A percentile compares a stretch with the other conserved stretches of the same genome.
These are phyloP conservation scores for Choristoneura rosaceana DNA, from an alignment of 2,888 invertebrate genomes.

Conservation along the genomic window DNA sequence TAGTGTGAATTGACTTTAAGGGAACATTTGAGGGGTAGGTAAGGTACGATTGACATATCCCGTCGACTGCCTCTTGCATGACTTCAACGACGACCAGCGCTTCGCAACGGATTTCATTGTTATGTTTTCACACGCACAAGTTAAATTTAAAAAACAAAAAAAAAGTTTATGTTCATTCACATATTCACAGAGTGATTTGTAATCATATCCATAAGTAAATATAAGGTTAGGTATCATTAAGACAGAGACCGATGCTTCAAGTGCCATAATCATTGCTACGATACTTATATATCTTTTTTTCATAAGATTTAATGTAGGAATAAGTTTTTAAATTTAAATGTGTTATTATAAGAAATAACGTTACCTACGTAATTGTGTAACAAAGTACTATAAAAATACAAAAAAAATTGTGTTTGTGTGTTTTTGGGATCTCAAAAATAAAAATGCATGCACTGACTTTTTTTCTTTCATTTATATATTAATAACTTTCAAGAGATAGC, in stretches of 20 bases:
- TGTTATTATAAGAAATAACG: slow-evolving; percentile 6
- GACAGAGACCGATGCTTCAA: slow-evolving; percentile 73
- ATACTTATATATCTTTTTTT: slow-evolving; percentile 44
- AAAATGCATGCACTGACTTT: slow-evolving; percentile 72
- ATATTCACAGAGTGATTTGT: slow-evolving; percentile 59
- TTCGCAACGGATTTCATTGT: slow-evolving; percentile 67
- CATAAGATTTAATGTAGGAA: slow-evolving; percentile 35
- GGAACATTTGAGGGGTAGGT: slow-evolving; percentile 13
- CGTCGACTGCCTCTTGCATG: slow-evolving; percentile 34
- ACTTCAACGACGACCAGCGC: slow-evolving; percentile 66
- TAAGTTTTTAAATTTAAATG: slow-evolving; percentile 34
- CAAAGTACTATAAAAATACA: slow-evolving; percentile 50
- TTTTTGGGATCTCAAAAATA: slow-evolving; percentile 86
- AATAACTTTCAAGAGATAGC: background rate
- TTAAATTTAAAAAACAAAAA: slow-evolving; percentile 64
- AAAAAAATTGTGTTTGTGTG: slow-evolving; percentile 75
- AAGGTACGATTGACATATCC: slow-evolving; percentile 15
- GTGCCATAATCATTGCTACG: slow-evolving; percentile 73
- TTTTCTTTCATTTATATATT: slow-evolving; percentile 47
- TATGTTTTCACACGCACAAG: slow-evolving; percentile 64
- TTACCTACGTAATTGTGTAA: slow-evolving; percentile 17
- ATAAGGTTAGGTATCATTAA: slow-evolving; percentile 51
- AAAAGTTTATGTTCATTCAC: slow-evolving; percentile 61
- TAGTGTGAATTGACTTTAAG: slow-evolving; percentile 33
- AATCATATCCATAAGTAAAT: slow-evolving; percentile 49